Base-by-base conservation (phyloP, 2,888 invertebrate species). In the Lasioglossum marginatum region DNA sequence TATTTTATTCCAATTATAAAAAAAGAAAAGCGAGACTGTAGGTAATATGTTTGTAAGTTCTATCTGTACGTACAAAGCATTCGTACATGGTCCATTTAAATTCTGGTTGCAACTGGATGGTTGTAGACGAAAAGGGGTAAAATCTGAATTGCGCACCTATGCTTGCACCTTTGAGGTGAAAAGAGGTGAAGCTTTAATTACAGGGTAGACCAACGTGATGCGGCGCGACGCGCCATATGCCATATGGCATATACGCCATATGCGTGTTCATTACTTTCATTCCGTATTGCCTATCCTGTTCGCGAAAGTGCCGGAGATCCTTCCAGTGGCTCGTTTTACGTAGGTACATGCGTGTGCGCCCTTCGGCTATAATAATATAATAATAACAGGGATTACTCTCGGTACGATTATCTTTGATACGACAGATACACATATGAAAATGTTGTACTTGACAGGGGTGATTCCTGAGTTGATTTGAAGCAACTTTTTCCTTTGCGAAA, bases 81-180 rank as follows among this genome's bases (percentile, higher is more conserved):
- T 70, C 63, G 43, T 31, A 31, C 37, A 14, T 34, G 63, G 60
- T 76, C 81, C 81, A 81, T 79, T 85, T 85, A 81, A 40, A 85
- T 34, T 57, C 85, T 85, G 85, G 85, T 89, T 81, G 45, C 16
- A 48, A 75, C 60, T 48, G 83, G 85, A 82, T 86, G 86, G 78
- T 84, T 66, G 74, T 48, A 70, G 63, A 16, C 52, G 66, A 45
- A 63, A 31, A 40, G 19, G 82, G 31, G 74, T 34, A 52, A 72
- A 87, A 60, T 75, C 77, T 84, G 87, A 89, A 89, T 86, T 87
- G 81, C 83, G 60, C 74, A 68, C 78, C 73, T 80, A 80, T 57
- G 71, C 70, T 80, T 78, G n/a, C 48, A 66, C 75, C 82, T 87
- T 86, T 78, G 77, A 66, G 78, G 27, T 43, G 73, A 63, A 68